Conservation (phyloP, 2,113 vertebrate genomes). For the Saguinus imperator region DNA sequence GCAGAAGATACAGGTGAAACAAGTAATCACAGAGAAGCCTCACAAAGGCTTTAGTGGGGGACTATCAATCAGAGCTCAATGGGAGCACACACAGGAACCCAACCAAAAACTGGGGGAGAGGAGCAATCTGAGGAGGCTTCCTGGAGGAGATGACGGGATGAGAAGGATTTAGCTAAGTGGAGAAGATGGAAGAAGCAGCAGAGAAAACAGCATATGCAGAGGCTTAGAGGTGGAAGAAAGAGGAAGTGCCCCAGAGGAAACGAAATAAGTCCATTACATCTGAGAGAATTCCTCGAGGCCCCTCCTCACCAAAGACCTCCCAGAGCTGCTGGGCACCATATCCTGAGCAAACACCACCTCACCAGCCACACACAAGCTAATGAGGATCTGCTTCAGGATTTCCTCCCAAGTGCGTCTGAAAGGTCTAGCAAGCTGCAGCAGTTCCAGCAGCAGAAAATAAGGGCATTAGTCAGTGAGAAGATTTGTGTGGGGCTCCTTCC, state of each 20-base stretch:
- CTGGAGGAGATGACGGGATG: background rate
- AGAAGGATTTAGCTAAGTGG: background rate
- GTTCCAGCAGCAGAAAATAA: too few species aligned
- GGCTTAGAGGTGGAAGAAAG: background rate
- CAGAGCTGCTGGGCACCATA: background rate
- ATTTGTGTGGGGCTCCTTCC: background rate
- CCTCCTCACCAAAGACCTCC: background rate
- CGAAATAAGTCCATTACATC: background rate
- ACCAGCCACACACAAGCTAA: too few species aligned
- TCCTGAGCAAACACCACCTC: background rate
- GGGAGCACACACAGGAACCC: background rate
- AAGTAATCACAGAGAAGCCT: rapidly evolving
- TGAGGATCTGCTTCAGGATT: background rate
- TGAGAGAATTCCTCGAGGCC: background rate
- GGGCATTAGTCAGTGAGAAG: background rate
- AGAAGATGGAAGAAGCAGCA: background rate
- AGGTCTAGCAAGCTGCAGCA: background rate
- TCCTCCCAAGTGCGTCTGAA: background rate
- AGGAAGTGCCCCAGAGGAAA: background rate
- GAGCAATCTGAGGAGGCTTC: background rate
- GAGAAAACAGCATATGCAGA: background rate
- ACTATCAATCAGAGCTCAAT: background rate
- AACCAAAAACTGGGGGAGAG: background rate
- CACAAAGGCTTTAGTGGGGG: background rate
- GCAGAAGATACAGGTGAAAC: background rate